Evolutionary conservation across 1,140 invertebrate species (phyloP), one percentile per base, ranked within the genome.

Genomic region (Atta texana): DNA sequence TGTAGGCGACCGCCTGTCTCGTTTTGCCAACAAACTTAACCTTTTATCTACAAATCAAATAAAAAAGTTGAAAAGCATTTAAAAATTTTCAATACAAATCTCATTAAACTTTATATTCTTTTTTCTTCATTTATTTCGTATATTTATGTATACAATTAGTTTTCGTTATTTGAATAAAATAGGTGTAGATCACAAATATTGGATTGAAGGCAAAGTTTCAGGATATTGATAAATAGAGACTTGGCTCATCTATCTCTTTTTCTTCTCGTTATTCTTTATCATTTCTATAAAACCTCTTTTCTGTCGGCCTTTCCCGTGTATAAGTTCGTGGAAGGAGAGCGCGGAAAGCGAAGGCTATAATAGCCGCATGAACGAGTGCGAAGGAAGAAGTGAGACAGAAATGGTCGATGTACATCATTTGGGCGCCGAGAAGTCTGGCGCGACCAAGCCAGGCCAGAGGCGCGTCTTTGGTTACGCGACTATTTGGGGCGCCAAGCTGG

Each of bases 391-490:
- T 75, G 74, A 90, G 77, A 88, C 64, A 63, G 89, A 89, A 76
- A 84, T 34, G 63, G 91, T 86, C 88, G 91, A 68, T 66, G 90
- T 92, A 91, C 89, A 94, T 94, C 91, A 95, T 95, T 95, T 94
- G 94, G 95, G 95, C 95, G 95, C 94, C 95, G 92, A 94, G 93
- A 94, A 95, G 95, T 95, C 95, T 95, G 94, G 94, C 94, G 87
- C 93, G 92, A 91, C 93, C 92, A 92, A 91, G 92, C 91, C 91
- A 90, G 88, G 88, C 85, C 69, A 90, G 84, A 85, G 85, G 91
- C 92, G 91, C 94, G 93, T 94, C 93, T 95, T 94, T 95, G 93
- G 94, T 95, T 95, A 95, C 94, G 93, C 93, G 94, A 93, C 94
- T 94, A 95, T 95, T 94, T 95, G 94, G 94, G 94, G 94, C 94